Evolutionary conservation across 2,888 invertebrate genomes (phyloP).

Genomic region (Drosophila trichaetosa): DNA sequence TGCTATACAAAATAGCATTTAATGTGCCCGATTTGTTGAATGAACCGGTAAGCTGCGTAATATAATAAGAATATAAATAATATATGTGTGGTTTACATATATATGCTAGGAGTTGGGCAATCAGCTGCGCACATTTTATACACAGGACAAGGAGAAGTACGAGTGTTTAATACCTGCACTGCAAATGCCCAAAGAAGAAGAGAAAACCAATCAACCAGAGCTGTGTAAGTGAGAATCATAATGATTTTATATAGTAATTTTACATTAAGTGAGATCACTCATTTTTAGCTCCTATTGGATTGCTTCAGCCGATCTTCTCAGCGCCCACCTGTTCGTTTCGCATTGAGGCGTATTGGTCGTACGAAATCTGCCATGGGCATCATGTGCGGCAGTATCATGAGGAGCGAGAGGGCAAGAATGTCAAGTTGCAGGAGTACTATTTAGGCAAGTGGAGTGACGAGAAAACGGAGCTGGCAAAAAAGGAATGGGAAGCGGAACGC

Average conservation of each 20-base stretch:
- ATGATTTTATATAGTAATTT: not conserved
- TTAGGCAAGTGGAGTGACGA: constrained; percentile 91
- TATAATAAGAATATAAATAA: not conserved
- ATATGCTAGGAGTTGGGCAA: constrained; percentile 65
- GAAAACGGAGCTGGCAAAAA: constrained; percentile 87
- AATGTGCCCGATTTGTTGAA: constrained; percentile 87
- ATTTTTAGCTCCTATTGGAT: constrained; percentile 88
- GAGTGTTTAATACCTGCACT: constrained; percentile 92
- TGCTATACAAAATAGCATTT: constrained; percentile 91
- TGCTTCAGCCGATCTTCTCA: constrained; percentile 91
- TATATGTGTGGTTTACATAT: not conserved
- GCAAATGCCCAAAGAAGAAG: constrained; percentile 83
- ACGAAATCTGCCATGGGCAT: constrained; percentile 97
- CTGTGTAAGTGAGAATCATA: constrained; percentile 65
- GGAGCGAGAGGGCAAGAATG: constrained; percentile 94
- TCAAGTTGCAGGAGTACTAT: constrained; percentile 93
- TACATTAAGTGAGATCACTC: not conserved
- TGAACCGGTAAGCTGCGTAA: constrained; percentile 81
- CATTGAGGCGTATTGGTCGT: constrained; percentile 97
- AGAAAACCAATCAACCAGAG: constrained; percentile 72
- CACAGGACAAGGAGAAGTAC: constrained; percentile 93
- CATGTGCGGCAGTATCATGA: constrained; percentile 98
- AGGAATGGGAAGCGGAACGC: constrained; percentile 85
- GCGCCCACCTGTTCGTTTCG: constrained; percentile 94
- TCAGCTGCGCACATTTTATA: constrained; percentile 83